Evolutionary conservation across 2,113 vertebrate genomes (phyloP), one percentile per base, ranked within the genome.

Genomic region (Cephalopterus ornatus): DNA sequence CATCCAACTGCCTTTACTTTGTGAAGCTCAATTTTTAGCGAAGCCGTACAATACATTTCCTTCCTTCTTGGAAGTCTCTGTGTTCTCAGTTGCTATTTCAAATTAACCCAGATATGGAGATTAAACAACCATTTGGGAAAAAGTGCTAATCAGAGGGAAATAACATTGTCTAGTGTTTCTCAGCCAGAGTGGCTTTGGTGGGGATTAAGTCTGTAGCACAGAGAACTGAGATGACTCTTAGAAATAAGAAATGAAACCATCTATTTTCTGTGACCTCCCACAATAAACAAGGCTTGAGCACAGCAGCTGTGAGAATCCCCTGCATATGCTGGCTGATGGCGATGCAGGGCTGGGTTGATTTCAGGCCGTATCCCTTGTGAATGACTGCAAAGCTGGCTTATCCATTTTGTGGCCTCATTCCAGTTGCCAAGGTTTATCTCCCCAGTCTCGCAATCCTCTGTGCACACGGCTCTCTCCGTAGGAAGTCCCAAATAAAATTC

Each of bases 261-360:
- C 91, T 92, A 92, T 95, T 96, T 95, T 75, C 90, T 71, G 85
- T 88, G 90, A 93, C 95, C 92, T 90, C 85, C 85, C 39, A 47
- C 85, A 75, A 88, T 5, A 92, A 95, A 86, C 86, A 92, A 91
- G 80, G 80, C 91, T 95, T 26, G 73, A 95, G 76, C 72, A 35
- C 61, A 86, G 93, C 94, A 91, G 95, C 96, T 96, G 92, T 37
- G 92, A 92, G 95, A 86, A 95, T 92, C 83, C 88, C 91, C 83
- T 74, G 85, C 94, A 91, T 67, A 88, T 94, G 94, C 68, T 86
- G 92, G 88, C 32, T 92, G 94, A 58, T 76, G 95, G 91, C 32
- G 30, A 74, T 42, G 26, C 95, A 88, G 82, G 59, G 46, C 76
- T 30, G 85, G 73, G 88, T 80, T 49, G 78, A 92, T 95, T 94